Base-by-base conservation (phyloP, 2,888 invertebrate genomes). In the Noctuana brunneofusca region DNA sequence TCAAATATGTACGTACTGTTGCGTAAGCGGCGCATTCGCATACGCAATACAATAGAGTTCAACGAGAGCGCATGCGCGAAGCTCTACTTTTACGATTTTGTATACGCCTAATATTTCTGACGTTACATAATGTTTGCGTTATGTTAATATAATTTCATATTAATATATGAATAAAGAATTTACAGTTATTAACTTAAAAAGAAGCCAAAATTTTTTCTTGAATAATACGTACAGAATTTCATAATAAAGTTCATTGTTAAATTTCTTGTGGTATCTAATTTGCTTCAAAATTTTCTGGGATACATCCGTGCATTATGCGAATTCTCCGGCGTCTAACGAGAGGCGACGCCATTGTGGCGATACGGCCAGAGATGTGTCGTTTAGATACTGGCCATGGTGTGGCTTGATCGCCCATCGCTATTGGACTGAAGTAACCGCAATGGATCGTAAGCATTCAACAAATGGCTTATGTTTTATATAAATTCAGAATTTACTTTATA, bases 31-130 rank as follows among this genome's bases (percentile, higher is more conserved):
- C 58, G 56, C 38, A 62, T 65, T 66, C 59, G 71, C 75, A 14
- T 38, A 38, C 38, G 43, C 73, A 77, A 68, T 71, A 73, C 72
- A 74, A 83, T 81, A 84, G 86, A 86, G 75, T 75, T 86, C 80
- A 86, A 86, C 86, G 86, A 76, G 77, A 66, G 72, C 75, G 75
- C 73, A 64, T 43, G 70, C 69, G 64, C 66, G 46, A 54, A 54
- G 53, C 53, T 60, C 43, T 43, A 32, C 46, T 27, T 27, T 55
- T n/a, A 54, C 14, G 4, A 41, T 14, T 41, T 54, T 30, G 16
- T 35, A 6, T 20, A 11, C 20, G 9, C 11, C 20, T 16, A 4
- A 2, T 20, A 46, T 20, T 20, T 38, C 14, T 0, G 3, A 20
- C 9, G 9, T 14, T 16, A 46, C 20, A 20, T n/a, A n/a, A n/a